phyloP scores from a whole-genome alignment of 2,113 vertebrate species.

The Hyaena hyaena region DNA sequence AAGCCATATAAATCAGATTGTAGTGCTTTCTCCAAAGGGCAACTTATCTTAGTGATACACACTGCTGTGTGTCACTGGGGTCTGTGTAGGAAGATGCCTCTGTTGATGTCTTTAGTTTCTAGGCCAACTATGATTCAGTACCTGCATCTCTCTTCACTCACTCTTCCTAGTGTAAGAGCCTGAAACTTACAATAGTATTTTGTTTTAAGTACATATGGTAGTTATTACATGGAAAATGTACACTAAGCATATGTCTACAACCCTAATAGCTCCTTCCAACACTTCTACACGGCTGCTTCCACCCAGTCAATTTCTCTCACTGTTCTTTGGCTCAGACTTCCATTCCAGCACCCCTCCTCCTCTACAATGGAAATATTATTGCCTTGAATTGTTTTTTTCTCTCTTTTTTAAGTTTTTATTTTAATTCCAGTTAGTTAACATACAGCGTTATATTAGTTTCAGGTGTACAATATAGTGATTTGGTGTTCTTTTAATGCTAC shows the following conservation, averaged over 20 bases:
- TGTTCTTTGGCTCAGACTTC: neutral
- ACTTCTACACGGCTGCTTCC: neutral
- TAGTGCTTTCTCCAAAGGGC: neutral
- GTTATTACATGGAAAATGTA: slow-evolving; percentile 66
- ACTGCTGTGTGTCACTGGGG: neutral
- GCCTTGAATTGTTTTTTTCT: slow-evolving; percentile 45
- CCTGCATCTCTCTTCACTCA: neutral
- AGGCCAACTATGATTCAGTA: neutral
- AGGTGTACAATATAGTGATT: neutral
- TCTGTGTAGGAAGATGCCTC: neutral
- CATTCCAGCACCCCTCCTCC: neutral
- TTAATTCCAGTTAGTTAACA: neutral
- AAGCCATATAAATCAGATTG: neutral
- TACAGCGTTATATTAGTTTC: neutral
- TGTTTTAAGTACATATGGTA: slow-evolving; percentile 76
- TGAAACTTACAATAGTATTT: slow-evolving; percentile 54
- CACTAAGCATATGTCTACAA: slow-evolving; percentile 53
- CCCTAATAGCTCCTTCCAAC: slow-evolving; percentile 60
- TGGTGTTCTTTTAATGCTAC: slow-evolving; percentile 11
- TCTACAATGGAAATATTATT: slow-evolving; percentile 9
- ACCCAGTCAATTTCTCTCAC: slow-evolving; percentile 31
- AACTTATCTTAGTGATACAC: neutral
- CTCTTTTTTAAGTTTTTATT: neutral
- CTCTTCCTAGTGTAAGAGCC: neutral
- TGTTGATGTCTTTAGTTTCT: neutral